Evolutionary conservation across 2,113 vertebrate genomes (phyloP).

Genomic region (Ranitomeya imitator): DNA sequence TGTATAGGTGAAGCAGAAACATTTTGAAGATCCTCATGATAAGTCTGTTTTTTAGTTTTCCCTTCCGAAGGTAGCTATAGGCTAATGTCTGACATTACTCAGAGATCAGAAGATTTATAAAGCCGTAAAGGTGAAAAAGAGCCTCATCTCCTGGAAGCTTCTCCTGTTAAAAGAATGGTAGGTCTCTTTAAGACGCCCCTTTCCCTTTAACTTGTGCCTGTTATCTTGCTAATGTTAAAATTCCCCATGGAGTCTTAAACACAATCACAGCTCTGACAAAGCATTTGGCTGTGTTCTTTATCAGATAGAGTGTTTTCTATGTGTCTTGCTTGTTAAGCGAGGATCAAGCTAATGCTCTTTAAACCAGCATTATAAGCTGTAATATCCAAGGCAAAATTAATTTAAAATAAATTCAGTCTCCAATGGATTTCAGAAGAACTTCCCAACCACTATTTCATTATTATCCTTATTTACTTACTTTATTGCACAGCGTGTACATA

Average conservation of each 20-base stretch:
- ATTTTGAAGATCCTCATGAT: not conserved
- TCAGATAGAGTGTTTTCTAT: constrained; percentile 43
- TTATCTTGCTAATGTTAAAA: constrained; percentile 26
- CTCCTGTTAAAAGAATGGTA: not conserved
- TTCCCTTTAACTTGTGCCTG: not conserved
- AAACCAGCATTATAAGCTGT: constrained; percentile 48
- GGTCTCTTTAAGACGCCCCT: not conserved
- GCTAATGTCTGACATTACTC: not conserved
- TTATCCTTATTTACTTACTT: constrained; percentile 22
- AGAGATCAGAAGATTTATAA: not conserved
- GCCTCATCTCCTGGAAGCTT: not conserved
- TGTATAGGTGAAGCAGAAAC: no score
- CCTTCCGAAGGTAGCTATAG: not conserved
- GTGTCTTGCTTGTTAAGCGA: constrained; percentile 50
- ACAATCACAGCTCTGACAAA: not conserved
- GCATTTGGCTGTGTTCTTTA: constrained; percentile 32
- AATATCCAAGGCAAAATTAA: constrained; percentile 51
- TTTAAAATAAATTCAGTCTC: constrained; percentile 37
- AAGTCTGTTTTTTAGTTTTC: not conserved
- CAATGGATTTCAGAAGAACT: constrained; percentile 19
- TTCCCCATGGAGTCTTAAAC: constrained; percentile 22
- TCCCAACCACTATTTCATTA: constrained; percentile 35
- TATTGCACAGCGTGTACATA: constrained; percentile 20
- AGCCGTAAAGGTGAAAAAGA: not conserved
- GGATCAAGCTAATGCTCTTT: constrained; percentile 56